These are phyloP conservation scores for Serranochromis macrocephalus DNA, from an alignment of 2,113 vertebrate species.

Conservation along the genomic window DNA sequence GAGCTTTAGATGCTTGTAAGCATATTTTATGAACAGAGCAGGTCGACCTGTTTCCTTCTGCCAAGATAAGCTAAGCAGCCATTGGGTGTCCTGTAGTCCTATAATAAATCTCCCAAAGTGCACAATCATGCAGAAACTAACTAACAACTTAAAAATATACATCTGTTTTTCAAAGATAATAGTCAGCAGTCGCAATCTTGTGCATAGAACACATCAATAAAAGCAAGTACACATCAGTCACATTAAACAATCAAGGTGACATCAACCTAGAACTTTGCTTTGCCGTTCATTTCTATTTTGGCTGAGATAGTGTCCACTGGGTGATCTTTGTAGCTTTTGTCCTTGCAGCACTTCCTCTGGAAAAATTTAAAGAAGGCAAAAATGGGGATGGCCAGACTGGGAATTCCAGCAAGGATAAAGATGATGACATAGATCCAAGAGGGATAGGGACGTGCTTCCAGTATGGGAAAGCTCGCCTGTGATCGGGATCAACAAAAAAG, in stretches of 20 bases:
- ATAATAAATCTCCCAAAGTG: neutral
- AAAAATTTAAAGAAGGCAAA: conserved; percentile 76
- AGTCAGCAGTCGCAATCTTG: neutral
- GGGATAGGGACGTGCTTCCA: conserved; percentile 64
- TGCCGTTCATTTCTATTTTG: conserved; percentile 47
- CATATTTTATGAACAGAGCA: neutral
- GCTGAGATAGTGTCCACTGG: conserved; percentile 50
- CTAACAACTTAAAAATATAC: neutral
- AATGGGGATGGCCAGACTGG: conserved; percentile 75
- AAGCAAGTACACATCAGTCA: neutral
- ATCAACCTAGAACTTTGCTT: neutral
- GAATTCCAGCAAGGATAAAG: conserved; percentile 80
- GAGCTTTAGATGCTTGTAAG: neutral
- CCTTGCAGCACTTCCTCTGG: conserved; percentile 53
- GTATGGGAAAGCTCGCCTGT: conserved; percentile 77
- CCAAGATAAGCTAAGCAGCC: neutral
- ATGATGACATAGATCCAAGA: conserved; percentile 77
- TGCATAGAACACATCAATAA: neutral
- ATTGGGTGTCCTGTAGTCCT: neutral
- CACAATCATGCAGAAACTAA: neutral
- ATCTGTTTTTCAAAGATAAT: neutral
- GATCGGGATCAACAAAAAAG: neutral
- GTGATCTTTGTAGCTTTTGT: neutral
- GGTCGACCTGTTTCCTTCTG: neutral
- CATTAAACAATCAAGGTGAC: neutral